These are phyloP conservation scores for Coenonympha glycerion DNA, from an alignment of 2,888 invertebrate genomes.

Conservation along the genomic window DNA sequence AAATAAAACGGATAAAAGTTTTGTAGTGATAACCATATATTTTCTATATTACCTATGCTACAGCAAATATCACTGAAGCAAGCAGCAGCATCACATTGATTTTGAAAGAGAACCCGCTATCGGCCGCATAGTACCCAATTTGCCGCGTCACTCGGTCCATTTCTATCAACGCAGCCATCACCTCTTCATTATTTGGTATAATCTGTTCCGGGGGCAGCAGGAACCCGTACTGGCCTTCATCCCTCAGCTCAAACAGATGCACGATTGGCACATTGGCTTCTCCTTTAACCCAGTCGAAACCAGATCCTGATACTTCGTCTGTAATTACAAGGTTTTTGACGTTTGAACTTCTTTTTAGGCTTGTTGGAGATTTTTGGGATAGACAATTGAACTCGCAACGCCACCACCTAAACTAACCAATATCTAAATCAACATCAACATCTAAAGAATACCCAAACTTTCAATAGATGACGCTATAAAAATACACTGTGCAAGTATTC, in stretches of 20 bases:
- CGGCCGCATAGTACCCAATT: slow-evolving; percentile 26
- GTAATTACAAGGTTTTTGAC: slow-evolving; percentile 21
- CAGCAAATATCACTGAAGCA: slow-evolving; percentile 2
- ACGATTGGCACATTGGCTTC: slow-evolving; percentile 61
- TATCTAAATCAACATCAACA: no score
- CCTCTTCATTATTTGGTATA: slow-evolving; percentile 48
- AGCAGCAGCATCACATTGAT: slow-evolving; percentile 17
- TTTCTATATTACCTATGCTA: neutral
- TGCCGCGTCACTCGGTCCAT: slow-evolving; percentile 33
- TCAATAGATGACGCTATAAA: no score
- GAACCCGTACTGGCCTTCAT: slow-evolving; percentile 68
- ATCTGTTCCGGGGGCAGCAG: slow-evolving; percentile 63
- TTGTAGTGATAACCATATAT: neutral
- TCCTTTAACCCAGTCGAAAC: slow-evolving; percentile 72
- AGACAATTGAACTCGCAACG: no score
- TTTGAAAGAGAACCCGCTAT: slow-evolving; percentile 12
- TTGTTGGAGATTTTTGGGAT: neutral
- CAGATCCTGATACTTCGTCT: slow-evolving; percentile 58
- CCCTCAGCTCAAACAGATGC: slow-evolving; percentile 71
- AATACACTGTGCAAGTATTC: no score
- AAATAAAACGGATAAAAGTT: neutral
- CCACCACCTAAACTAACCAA: no score
- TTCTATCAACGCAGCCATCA: slow-evolving; percentile 42
- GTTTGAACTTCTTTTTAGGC: neutral
- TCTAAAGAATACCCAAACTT: no score